phyloP scores from a whole-genome alignment of 2,797 vertebrate species.

The Eulemur mongoz region DNA sequence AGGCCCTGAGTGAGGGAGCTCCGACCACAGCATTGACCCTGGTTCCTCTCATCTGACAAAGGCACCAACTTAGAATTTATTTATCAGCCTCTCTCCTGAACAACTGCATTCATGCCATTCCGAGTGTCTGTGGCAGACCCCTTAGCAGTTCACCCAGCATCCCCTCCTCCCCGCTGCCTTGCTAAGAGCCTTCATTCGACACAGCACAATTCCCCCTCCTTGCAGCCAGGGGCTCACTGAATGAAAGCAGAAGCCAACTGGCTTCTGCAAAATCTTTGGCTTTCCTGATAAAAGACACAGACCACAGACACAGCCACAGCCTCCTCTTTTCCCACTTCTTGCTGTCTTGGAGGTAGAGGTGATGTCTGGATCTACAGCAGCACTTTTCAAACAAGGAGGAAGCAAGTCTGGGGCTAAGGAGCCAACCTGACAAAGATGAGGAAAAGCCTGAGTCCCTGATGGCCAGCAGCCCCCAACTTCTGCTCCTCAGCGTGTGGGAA shows the following conservation, averaged over 20 bases:
- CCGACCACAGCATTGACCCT: rapidly evolving
- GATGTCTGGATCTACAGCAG: not conserved
- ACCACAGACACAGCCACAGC: not conserved
- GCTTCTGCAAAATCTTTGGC: not conserved
- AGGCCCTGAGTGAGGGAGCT: not conserved
- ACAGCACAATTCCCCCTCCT: not conserved
- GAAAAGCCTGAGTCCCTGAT: not conserved
- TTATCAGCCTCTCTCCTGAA: not conserved
- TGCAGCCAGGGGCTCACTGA: not conserved
- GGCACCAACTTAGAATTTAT: not conserved
- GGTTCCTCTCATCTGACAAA: not conserved
- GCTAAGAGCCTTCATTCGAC: not conserved
- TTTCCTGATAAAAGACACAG: not conserved
- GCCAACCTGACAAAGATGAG: not conserved
- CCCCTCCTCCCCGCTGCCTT: not conserved
- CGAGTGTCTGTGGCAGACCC: not conserved
- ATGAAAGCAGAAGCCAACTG: not conserved
- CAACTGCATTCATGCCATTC: not conserved
- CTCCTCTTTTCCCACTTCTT: not conserved
- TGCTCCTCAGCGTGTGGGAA: not conserved
- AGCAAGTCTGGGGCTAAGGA: not conserved
- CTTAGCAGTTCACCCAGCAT: not conserved
- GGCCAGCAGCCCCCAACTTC: not conserved
- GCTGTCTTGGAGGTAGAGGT: not conserved
- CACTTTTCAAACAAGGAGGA: not conserved